A percentile compares a stretch with the other conserved stretches of the same genome.
Evolutionary conservation across 2,113 vertebrate genomes (phyloP).

Genomic region (Zosterops hypoxanthus): DNA sequence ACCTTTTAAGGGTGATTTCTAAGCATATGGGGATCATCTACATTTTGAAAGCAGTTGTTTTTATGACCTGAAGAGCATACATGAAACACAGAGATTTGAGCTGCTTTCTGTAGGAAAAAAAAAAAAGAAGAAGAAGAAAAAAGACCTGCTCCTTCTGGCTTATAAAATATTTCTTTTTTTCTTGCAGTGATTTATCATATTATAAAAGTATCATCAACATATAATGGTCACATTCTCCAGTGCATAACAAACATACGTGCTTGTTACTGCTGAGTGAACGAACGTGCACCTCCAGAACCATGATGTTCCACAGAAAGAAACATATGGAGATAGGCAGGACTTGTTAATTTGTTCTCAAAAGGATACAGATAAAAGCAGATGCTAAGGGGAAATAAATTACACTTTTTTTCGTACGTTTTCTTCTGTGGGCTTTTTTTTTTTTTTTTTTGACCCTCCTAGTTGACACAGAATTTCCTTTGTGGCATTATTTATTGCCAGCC

Average conservation of each 20-base stretch:
- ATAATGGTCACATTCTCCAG: conserved; percentile 14
- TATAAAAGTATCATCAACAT: conserved; percentile 52
- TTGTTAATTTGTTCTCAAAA: conserved; percentile 69
- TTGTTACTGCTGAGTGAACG: background rate
- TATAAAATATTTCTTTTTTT: background rate
- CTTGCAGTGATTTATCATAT: conserved; percentile 31
- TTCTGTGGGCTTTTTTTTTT: background rate
- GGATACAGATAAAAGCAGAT: conserved; percentile 69
- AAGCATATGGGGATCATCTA: conserved; percentile 13
- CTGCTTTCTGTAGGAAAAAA: background rate
- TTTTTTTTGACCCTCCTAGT: background rate
- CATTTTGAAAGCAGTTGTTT: conserved; percentile 33
- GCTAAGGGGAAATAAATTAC: conserved; percentile 67
- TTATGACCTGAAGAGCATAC: background rate
- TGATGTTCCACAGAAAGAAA: background rate
- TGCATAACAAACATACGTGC: background rate
- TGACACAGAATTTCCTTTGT: conserved; percentile 61
- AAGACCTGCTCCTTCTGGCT: background rate
- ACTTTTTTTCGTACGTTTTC: conserved; percentile 37
- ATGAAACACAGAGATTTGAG: background rate
- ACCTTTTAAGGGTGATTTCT: conserved; percentile 17
- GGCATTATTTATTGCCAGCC: conserved; percentile 52
- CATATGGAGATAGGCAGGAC: conserved; percentile 34
- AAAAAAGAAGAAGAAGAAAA: background rate
- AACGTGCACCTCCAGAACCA: background rate